Base-by-base conservation (phyloP, 2,113 vertebrate genomes). In the Orcinus orca region DNA sequence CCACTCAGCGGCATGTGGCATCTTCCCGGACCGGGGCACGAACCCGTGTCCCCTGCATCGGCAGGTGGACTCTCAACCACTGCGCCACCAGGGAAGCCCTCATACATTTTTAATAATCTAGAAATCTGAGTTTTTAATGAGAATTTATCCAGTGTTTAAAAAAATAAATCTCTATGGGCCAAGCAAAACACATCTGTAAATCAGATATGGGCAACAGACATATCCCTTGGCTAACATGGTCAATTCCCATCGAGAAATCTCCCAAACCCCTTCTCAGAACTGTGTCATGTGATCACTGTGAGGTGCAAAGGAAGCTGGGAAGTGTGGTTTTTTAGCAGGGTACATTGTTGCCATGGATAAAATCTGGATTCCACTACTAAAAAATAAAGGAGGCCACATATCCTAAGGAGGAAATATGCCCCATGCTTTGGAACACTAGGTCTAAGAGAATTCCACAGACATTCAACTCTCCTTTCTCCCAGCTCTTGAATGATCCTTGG, bases 371-470 rank as follows among this genome's bases (percentile, higher is more conserved):
- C 60, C 47, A 9, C n/a, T 17, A 55, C 41, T 38, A 81, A 73
- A 33, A 50, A 70, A 80, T 58, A 84, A 84, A 88, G 23, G 47
- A 90, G 23, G 4, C 44, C 26, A 77, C 12, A 67, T 31, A 88
- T 73, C 33, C 60, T 67, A 58, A 76, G 8, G 15, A 93, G 36
- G 65, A 63, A 60, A 93, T 41, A 87, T 14, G 2, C 1, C 20
- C 15, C 25, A 14, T 53, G 17, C 10, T 82, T 73, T 58, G 11
- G 13, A 90, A 83, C 21, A 14, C 21, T 29, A 70, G 18, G 67
- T 88, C 33, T n/a, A n/a, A 87, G 31, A 95, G 38, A 89, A 93
- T 90, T 77, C n/a, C 25, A 94, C 38, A 90, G 31, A 70, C 55
- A 58, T 47, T 62, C 38, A 63, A 4, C 36, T 88, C 38, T 82